Base-by-base conservation (phyloP, 2,113 vertebrate genomes). In the Ranitomeya imitator region DNA sequence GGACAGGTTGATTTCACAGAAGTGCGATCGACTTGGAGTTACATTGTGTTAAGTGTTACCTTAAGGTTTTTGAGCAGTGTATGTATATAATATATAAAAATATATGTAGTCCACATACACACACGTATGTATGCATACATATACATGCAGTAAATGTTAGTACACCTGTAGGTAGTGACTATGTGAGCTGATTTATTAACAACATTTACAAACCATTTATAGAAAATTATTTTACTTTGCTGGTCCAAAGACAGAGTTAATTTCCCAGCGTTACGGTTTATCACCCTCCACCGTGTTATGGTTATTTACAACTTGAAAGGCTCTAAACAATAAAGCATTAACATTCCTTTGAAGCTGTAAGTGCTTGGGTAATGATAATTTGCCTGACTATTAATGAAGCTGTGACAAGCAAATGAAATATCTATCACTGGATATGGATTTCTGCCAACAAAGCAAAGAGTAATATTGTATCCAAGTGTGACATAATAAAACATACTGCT, bases 401-500 rank as follows among this genome's bases (percentile, higher is more conserved):
- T n/a, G 16, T 59, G 31, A 59, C 3, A 45, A 60, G 79, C 57
- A 57, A 82, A 52, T 45, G 60, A 52, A 67, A 60, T 16, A 73
- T 14, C 57, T 78, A 76, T 86, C 57, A 77, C 23, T 61, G 55
- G 16, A 45, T 45, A 63, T 86, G 54, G 31, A 45, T 86, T 55
- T 15, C 19, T 37, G 57, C 84, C 57, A 74, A 45, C 26, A 74
- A 73, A 76, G 23, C 67, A 76, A 23, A 85, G 19, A 55, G 63
- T 11, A 69, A 26, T 52, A 63, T n/a, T 51, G n/a, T 11, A 60
- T 77, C 73, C 85, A 73, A 86, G 3, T 15, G 55, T 86, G 55
- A 86, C 85, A 76, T 86, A 54, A 77, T 61, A 76, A 77, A 86
- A 37, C 73, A 77, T 61, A 77, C 31, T 86, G 85, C 85, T 86